Base-by-base conservation (phyloP, 2,888 invertebrate species). In the Anagyrus pseudococci region DNA sequence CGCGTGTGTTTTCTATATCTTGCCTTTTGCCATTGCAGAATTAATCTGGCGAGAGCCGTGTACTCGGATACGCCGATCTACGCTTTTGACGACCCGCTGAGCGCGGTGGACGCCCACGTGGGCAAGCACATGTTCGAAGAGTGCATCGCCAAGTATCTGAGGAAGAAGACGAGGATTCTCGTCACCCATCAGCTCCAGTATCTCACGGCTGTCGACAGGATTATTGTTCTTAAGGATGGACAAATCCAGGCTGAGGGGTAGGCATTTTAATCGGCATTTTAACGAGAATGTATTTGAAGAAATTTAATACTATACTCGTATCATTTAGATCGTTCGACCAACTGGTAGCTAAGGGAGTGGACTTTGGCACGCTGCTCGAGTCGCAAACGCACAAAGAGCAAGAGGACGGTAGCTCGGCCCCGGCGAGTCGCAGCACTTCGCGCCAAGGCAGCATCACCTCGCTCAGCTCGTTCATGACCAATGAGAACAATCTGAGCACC, bases 51-150 rank as follows among this genome's bases (percentile, higher is more conserved):
- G 0, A 87, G 96, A 68, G 91, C 94, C 0, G 89, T 95, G 1
- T 96, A 95, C 81, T 89, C 90, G 52, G 87, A 93, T 67, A 89
- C 93, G 0, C 93, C 94, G 70, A 89, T 96, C 68, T 96, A 94
- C 77, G 81, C 96, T 17, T 82, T 96, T 57, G 96, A 96, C 79
- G 96, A 96, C 83, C 96, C 96, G 0, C 83, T 96, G 40, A 91
- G 94, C 65, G 96, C 96, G 0, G 96, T 96, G n/a, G 96, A 96
- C 82, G 88, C 94, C 0, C 92, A 93, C 77, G 96, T 96, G 1
- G 93, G 94, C 1, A 88, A 92, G 4, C 92, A 94, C 80, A 84
- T 96, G 70, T 96, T 96, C 81, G 92, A 96, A 75, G 86, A 90
- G 73, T 94, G 92, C 73, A 85, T 93, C 56, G 84, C 86, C 6